Base-by-base conservation (phyloP, 2,797 vertebrate species). In the Emydoidea blandingii region DNA sequence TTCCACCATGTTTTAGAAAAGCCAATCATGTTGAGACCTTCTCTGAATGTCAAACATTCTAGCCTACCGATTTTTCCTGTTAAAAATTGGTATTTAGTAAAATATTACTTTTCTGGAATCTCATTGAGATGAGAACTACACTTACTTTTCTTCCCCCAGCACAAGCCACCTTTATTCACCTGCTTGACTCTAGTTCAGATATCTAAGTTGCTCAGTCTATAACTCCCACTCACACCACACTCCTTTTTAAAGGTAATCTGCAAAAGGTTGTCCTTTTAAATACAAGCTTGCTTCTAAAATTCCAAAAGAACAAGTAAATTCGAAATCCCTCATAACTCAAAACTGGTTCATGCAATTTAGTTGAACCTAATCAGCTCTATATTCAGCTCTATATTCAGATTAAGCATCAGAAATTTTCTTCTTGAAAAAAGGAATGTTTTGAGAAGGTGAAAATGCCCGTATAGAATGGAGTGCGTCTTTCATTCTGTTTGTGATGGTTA, bases 1-100 rank as follows among this genome's bases (percentile, higher is more conserved):
- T 31, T 95, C 52, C 19, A 79, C 88, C 4, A 65, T 79, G 50
- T 1, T n/a, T 95, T 94, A 85, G 88, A 93, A 89, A 83, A 15
- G 83, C 9, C 82, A 85, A 23, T 76, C 90, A 3, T 62, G 86
- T 57, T 50, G 65, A 91, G 15, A 96, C 88, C 49, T 16, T 89
- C 12, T 84, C 12, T 37, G 74, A 53, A 29, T 59, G 14, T 6
- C 31, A 25, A 87, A 16, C 57, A 65, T 37, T 82, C 34, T 1
- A 44, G 52, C 56, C 34, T 1, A 87, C 44, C 6, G 6, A 16
- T 7, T 78, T 93, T 93, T 23, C 29, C 44, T 86, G 37, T 16
- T 59, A 83, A 83, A 0, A 84, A 29, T 6, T 74, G 27, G 87
- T 27, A 83, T 49, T 31, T 34, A 50, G 16, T 3, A 90, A 53